These are phyloP conservation scores for Caenorhabditis briggsae DNA, from an alignment of 1,140 invertebrate genomes.

Conservation along the genomic window DNA sequence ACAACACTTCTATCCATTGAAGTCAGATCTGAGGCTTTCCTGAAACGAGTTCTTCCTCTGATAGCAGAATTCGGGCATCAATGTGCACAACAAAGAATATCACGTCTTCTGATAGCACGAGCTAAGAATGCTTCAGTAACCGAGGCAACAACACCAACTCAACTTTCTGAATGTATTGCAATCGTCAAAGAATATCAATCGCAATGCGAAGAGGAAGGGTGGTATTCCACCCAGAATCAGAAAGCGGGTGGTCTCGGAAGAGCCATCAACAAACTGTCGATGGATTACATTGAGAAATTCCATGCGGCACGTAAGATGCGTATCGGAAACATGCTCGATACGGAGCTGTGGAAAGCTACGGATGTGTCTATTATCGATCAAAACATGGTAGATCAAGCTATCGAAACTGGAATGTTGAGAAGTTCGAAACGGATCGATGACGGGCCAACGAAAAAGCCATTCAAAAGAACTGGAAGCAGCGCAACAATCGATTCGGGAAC, in stretches of 20 bases:
- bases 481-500: constrained; percentile 33
- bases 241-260: constrained; percentile 14
- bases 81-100: constrained; percentile 68
- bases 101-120: constrained; percentile 63
- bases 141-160: constrained; percentile 2
- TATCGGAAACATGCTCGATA: constrained; percentile 86
- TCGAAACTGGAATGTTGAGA: constrained; percentile 75
- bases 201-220: constrained; percentile 37
- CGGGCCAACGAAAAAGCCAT: not conserved
- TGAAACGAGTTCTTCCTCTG: constrained; percentile 18
- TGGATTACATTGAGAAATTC: constrained; percentile 87
- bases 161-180: constrained; percentile 79
- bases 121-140: constrained; percentile 53
- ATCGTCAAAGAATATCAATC: constrained; percentile 77
- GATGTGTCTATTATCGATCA: constrained; percentile 91
- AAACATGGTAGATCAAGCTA: constrained; percentile 85
- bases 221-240: constrained; percentile 45
- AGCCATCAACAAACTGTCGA: constrained; percentile 69
- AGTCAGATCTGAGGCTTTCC: constrained; percentile 27
- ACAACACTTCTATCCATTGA: constrained; percentile 52
- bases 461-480: constrained; percentile 36
- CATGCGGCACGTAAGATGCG: constrained; percentile 90
- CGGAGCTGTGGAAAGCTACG: constrained; percentile 93
- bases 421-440: not conserved
- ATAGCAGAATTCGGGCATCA: constrained; percentile 63